Percentiles rank a stretch among this genome's conserved stretches.
Conservation (phyloP, 2,113 vertebrate species). For the Leuciscus idus region DNA sequence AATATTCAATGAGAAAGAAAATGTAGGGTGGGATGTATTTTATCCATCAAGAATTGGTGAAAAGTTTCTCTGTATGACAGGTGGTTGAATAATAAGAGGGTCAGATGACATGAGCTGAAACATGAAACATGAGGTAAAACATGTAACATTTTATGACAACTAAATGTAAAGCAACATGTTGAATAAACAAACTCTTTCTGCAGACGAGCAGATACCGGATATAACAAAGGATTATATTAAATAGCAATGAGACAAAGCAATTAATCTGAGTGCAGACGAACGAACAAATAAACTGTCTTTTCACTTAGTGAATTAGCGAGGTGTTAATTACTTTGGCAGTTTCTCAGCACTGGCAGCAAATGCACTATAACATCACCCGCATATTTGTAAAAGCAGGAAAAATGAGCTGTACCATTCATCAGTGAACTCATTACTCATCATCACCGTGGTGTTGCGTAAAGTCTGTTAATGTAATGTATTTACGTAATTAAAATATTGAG, state of each 20-base stretch:
- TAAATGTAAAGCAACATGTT: neutral
- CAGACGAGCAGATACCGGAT: neutral
- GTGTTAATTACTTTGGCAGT: constrained; percentile 20
- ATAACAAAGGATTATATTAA: neutral
- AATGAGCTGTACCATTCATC: neutral
- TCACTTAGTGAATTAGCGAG: constrained; percentile 10
- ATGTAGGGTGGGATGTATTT: no score
- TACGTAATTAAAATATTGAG: constrained; percentile 30
- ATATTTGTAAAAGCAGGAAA: neutral
- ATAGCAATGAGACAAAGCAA: neutral
- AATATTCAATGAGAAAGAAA: no score
- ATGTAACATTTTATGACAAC: neutral
- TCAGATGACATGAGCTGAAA: neutral
- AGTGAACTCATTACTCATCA: constrained; percentile 8
- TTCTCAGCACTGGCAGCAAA: constrained; percentile 28
- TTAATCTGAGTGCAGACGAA: constrained; percentile 18
- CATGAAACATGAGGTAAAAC: neutral
- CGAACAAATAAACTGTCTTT: neutral
- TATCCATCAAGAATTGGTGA: neutral
- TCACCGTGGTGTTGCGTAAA: neutral
- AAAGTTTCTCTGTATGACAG: neutral
- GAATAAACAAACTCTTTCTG: neutral
- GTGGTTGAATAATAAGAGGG: neutral
- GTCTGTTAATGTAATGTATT: constrained; percentile 29
- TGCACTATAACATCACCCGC: neutral